A percentile compares a stretch with the other conserved stretches of the same genome.
These are phyloP conservation scores for Zoanthus sansibaricus DNA, from an alignment of 92 coral and sea anemone genomes.

Conservation along the genomic window DNA sequence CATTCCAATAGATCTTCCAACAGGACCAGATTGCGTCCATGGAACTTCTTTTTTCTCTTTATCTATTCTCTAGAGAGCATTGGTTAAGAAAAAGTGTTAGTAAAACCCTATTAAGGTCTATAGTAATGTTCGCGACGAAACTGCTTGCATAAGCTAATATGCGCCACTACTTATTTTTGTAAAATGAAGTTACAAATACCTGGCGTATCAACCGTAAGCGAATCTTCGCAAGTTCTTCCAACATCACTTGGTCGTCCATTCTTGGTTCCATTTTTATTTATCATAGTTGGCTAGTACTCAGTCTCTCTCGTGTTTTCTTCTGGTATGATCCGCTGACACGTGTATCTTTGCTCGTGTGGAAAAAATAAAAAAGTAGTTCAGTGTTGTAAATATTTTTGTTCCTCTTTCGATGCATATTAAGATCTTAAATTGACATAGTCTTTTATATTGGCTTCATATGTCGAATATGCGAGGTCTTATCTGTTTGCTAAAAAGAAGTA, in stretches of 20 bases:
- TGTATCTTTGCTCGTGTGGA: conserved; percentile 7
- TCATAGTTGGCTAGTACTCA: not conserved
- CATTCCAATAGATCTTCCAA: not conserved
- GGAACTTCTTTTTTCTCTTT: not conserved
- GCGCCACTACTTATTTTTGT: too few relatives aligned
- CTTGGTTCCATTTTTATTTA: conserved; percentile 55
- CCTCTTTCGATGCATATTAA: not conserved
- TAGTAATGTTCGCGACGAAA: too few relatives aligned
- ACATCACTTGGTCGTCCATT: conserved; percentile 62
- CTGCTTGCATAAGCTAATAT: too few relatives aligned
- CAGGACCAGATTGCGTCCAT: not conserved
- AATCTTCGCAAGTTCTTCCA: conserved; percentile 75
- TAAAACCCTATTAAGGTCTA: too few relatives aligned
- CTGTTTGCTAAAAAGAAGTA: conserved; percentile 30
- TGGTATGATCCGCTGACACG: conserved; percentile 30
- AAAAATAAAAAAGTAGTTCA: not conserved
- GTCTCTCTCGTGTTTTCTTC: not conserved
- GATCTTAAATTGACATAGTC: too few relatives aligned
- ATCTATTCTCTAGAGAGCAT: not conserved
- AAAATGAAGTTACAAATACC: conserved; percentile 30
- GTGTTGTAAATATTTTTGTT: not conserved
- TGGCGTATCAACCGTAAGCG: conserved; percentile 74
- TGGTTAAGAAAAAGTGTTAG: too few relatives aligned
- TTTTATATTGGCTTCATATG: not conserved
- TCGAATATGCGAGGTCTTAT: conserved; percentile 53